Conservation (phyloP, 2,888 invertebrate species). For the Andrena trimmerana region DNA sequence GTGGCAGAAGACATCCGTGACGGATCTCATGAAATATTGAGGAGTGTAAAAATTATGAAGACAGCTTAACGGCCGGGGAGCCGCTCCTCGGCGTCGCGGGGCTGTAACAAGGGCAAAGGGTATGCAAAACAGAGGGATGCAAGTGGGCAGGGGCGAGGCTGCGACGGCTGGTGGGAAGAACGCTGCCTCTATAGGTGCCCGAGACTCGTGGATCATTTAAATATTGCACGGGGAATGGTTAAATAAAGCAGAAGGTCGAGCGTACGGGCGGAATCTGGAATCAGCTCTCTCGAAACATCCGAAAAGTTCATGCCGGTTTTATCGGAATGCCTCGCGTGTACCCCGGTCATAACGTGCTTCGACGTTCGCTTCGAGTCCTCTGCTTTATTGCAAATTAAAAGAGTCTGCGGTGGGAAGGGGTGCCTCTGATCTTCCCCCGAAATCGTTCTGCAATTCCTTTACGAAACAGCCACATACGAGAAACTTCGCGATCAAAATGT, state of each 20-base stretch:
- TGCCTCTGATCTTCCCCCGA: background rate
- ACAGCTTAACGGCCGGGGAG: slow-evolving; percentile 12
- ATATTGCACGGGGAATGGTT: slow-evolving; percentile 59
- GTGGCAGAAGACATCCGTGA: background rate
- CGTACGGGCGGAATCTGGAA: slow-evolving; percentile 47
- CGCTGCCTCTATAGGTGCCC: slow-evolving; percentile 27
- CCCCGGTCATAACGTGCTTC: slow-evolving; percentile 41
- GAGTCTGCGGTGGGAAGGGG: too few species aligned
- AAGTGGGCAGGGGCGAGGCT: background rate
- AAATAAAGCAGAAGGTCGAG: slow-evolving; percentile 63
- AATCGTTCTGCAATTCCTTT: background rate
- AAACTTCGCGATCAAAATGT: too few species aligned
- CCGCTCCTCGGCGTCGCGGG: background rate
- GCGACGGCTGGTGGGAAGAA: background rate
- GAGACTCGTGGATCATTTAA: slow-evolving; percentile 62
- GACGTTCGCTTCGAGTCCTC: slow-evolving; percentile 14
- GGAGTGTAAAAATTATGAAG: slow-evolving; percentile 31
- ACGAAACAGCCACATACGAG: background rate
- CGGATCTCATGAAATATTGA: slow-evolving; percentile 33
- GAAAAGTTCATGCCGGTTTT: slow-evolving; percentile 33
- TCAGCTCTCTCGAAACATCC: slow-evolving; percentile 37
- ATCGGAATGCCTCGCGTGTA: slow-evolving; percentile 44
- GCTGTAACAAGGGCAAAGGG: slow-evolving; percentile 17
- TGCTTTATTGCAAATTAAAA: slow-evolving; percentile 34
- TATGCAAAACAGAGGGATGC: slow-evolving; percentile 43